Conservation (phyloP, 2,113 vertebrate genomes). For the Oncorhynchus gorbuscha region DNA sequence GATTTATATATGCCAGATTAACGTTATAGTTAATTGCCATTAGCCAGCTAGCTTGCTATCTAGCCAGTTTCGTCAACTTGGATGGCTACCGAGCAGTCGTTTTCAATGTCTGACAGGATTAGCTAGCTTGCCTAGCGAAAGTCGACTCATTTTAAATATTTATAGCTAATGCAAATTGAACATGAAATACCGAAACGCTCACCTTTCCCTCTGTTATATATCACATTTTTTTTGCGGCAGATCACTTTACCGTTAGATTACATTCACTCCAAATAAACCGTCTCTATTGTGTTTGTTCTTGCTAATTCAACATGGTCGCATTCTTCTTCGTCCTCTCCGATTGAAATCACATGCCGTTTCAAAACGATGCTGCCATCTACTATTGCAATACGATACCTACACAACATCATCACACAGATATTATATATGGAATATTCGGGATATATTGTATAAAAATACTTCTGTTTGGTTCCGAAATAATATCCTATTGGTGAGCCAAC, state of each 20-base stretch:
- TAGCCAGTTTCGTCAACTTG: too few species aligned
- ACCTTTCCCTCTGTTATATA: constrained; percentile 40
- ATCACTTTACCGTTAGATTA: constrained; percentile 21
- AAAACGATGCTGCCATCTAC: constrained; percentile 32
- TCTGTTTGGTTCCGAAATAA: too few species aligned
- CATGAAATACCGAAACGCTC: constrained; percentile 1
- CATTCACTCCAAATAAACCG: constrained; percentile 56
- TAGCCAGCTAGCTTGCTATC: too few species aligned
- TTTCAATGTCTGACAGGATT: neutral
- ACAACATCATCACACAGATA: too few species aligned
- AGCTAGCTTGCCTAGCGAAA: too few species aligned
- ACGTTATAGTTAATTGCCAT: too few species aligned
- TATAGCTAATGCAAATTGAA: neutral
- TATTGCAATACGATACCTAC: too few species aligned
- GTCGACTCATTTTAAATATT: neutral
- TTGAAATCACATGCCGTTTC: constrained; percentile 32
- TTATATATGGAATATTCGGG: too few species aligned
- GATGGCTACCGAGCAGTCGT: neutral
- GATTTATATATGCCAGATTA: too few species aligned
- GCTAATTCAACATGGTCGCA: constrained; percentile 76
- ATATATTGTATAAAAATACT: too few species aligned
- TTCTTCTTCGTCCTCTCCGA: constrained; percentile 46
- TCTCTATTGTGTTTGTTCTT: constrained; percentile 73
- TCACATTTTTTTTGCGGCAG: neutral
- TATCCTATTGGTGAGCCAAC: too few species aligned